phyloP scores from a whole-genome alignment of 2,113 vertebrate genomes.

The Vireo altiloquus region DNA sequence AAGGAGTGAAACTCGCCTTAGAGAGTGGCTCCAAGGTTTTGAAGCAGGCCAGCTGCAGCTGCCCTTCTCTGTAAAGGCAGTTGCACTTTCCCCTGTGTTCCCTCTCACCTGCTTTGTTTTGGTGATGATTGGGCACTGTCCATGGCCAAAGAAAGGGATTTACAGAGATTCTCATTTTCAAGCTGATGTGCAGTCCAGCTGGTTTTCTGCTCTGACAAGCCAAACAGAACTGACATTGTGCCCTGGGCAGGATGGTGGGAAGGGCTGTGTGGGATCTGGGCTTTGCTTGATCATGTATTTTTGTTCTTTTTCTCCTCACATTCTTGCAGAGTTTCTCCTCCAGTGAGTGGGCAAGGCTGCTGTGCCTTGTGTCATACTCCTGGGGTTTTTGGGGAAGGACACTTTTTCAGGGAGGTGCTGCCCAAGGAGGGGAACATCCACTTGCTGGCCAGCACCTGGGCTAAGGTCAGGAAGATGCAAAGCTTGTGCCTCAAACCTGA shows the following conservation, averaged over 20 bases:
- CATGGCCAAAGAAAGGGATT: not conserved
- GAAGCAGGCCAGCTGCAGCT: not conserved
- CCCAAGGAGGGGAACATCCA: not conserved
- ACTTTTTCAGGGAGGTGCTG: not conserved
- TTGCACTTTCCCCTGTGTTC: not conserved
- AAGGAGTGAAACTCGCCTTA: not conserved
- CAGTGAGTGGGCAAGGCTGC: not conserved
- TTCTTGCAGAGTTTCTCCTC: not conserved
- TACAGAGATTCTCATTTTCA: not conserved
- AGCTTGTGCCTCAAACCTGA: not conserved
- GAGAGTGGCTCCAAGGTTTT: not conserved
- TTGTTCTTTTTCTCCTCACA: not conserved
- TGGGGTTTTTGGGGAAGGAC: not conserved
- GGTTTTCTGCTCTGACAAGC: not conserved
- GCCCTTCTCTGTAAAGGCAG: not conserved
- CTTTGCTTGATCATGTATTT: not conserved
- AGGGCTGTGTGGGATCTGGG: not conserved
- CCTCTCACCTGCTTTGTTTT: not conserved
- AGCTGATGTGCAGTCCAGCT: not conserved
- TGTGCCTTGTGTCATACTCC: not conserved
- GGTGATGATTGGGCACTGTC: not conserved
- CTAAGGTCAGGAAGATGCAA: not conserved
- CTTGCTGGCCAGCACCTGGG: not conserved
- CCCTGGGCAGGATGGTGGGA: not conserved
- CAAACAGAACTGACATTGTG: not conserved